phyloP scores from a whole-genome alignment of 1,140 invertebrate genomes.

The Zeugodacus cucurbitae region DNA sequence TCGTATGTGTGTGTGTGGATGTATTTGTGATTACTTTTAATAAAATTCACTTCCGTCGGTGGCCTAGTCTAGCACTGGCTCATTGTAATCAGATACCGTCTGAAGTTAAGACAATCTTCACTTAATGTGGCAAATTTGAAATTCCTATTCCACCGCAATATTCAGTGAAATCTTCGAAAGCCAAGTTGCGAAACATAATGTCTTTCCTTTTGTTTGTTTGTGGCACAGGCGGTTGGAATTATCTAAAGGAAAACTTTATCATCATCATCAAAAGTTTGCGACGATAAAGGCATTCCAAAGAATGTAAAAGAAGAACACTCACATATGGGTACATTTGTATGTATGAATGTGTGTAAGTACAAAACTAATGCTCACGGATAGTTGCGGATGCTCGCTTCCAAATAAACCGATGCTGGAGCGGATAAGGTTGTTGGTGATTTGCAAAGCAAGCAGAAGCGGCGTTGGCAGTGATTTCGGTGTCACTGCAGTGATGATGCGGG shows the following conservation, averaged over 20 bases:
- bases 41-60: too few relatives aligned
- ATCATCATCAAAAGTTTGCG: conserved; percentile 28
- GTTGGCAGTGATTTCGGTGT: neutral
- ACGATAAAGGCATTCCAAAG: neutral
- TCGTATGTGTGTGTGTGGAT: too few relatives aligned
- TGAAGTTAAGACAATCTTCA: conserved; percentile 18
- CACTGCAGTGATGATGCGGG: neutral
- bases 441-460: neutral
- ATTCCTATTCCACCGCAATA: neutral
- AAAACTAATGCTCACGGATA: neutral
- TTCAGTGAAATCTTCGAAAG: neutral
- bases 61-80: too few relatives aligned
- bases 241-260: conserved; percentile 4
- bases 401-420: neutral
- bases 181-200: neutral
- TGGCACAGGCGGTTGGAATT: neutral
- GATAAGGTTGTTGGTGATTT: neutral
- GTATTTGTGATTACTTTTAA: too few relatives aligned
- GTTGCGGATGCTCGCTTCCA: neutral
- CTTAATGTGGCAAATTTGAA: neutral
- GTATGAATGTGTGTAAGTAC: neutral
- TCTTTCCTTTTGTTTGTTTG: neutral
- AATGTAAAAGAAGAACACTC: too few relatives aligned
- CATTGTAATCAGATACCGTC: too few relatives aligned
- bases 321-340: too few relatives aligned